phyloP scores from a whole-genome alignment of 2,113 vertebrate species.

The Rhinopomastus cyanomelas region DNA sequence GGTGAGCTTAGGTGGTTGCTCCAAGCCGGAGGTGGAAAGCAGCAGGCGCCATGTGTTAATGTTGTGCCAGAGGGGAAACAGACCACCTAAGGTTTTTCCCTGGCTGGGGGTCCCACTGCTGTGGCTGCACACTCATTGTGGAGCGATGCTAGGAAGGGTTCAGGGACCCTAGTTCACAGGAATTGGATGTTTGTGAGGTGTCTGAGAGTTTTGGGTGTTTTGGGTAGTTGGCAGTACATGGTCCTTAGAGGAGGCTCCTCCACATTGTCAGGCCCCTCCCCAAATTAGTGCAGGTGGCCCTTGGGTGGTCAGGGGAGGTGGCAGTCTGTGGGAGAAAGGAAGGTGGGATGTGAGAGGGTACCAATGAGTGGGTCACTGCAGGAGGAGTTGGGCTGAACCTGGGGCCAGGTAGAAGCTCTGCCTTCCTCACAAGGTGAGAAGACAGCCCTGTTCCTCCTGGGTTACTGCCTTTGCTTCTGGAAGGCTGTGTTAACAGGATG shows the following conservation, averaged over 20 bases:
- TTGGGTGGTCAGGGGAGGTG: not conserved
- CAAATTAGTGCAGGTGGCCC: not conserved
- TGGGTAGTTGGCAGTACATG: accelerated
- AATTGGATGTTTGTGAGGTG: not conserved
- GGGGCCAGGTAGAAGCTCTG: accelerated
- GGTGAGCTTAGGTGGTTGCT: accelerated
- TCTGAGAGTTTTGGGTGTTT: not conserved
- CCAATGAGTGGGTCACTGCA: accelerated
- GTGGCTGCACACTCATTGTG: not conserved
- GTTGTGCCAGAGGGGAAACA: not conserved
- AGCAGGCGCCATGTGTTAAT: accelerated
- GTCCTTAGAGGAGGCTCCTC: not conserved
- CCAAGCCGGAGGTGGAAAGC: not conserved
- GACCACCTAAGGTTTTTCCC: not conserved
- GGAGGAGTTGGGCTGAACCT: not conserved
- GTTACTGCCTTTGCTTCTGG: not conserved
- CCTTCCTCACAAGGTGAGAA: not conserved
- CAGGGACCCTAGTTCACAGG: not conserved
- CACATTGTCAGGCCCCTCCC: not conserved
- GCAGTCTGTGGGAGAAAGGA: not conserved
- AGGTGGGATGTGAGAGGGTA: not conserved
- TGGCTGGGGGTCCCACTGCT: accelerated
- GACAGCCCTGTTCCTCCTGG: accelerated
- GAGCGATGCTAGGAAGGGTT: not conserved
- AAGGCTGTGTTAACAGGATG: not conserved